Evolutionary conservation across 2,113 vertebrate genomes (phyloP), one percentile per base, ranked within the genome.

Genomic region (Silurus asotus): DNA sequence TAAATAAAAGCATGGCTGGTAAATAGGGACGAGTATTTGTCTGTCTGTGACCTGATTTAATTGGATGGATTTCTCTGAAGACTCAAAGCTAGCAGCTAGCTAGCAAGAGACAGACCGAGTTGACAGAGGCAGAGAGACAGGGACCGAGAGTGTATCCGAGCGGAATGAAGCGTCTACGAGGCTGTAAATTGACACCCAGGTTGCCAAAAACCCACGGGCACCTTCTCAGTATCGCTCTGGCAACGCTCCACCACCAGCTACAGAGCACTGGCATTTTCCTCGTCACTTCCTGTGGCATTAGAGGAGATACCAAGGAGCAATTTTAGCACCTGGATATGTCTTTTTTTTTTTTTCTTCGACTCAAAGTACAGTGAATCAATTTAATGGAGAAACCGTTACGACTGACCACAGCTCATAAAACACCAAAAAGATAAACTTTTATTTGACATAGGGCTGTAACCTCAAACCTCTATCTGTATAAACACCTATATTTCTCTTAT

Each of bases 61-160:
- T 65, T 82, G 20, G 45, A 80, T 61, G 14, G 77, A 17, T 80
- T 78, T 58, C 76, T 78, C 76, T n/a, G 76, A 49, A 59, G 58
- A 62, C n/a, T 62, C 19, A 49, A 25, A 14, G 79, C 59, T 81
- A 81, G 59, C 20, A 64, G 79, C 58, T 82, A 65, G 59, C 80
- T 65, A 65, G 65, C 23, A 58, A 53, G 61, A 82, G 80, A 62
- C 28, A n/a, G 80, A 65, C 59, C 51, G 80, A 82, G 80, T 61
- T 61, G 77, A 80, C 56, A 51, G 80, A 82, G 80, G 65, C 37
- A 8, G 59, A 81, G 79, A 81, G 79, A 64, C 59, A 51, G 59
- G 61, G 53, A 37, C 20, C 11, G 48, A 82, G 48, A 51, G 80
- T 82, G 80, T 65, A 82, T 59, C 14, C 61, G 87, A 82, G 76